phyloP scores from a whole-genome alignment of 2,888 invertebrate species.

The Luperina nickerlii region DNA sequence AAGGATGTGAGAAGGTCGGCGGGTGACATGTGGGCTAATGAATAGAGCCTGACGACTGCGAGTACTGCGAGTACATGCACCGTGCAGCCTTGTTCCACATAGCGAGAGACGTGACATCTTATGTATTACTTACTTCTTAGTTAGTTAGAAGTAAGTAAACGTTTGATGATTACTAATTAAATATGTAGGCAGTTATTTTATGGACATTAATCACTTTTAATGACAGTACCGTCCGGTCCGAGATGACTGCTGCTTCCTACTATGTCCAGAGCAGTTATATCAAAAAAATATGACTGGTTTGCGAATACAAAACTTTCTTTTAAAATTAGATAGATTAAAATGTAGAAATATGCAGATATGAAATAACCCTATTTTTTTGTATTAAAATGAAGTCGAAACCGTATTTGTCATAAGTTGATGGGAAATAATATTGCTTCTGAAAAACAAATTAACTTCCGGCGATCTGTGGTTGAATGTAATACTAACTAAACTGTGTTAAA shows the following conservation, averaged over 20 bases:
- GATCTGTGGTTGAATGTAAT: no score
- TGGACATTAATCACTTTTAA: neutral
- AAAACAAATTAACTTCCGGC: no score
- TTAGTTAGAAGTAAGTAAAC: conserved; percentile 20
- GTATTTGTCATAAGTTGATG: neutral
- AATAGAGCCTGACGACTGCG: neutral
- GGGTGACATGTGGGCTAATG: neutral
- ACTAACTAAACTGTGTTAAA: no score
- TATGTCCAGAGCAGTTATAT: neutral
- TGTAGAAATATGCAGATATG: neutral
- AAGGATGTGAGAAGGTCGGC: conserved; percentile 26
- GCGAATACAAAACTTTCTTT: neutral
- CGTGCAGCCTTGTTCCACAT: conserved; percentile 45
- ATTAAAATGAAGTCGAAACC: neutral
- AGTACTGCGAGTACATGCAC: conserved; percentile 1
- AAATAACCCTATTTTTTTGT: neutral
- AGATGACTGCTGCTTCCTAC: neutral
- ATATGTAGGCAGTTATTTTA: conserved; percentile 9
- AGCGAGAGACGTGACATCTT: conserved; percentile 20
- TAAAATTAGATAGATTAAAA: no score
- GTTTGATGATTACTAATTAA: conserved; percentile 8
- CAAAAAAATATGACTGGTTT: neutral
- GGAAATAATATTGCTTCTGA: no score
- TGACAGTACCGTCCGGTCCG: neutral
- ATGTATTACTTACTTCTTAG: neutral